Base-by-base conservation (phyloP, 2,797 vertebrate species). In the Delichon dasypus region DNA sequence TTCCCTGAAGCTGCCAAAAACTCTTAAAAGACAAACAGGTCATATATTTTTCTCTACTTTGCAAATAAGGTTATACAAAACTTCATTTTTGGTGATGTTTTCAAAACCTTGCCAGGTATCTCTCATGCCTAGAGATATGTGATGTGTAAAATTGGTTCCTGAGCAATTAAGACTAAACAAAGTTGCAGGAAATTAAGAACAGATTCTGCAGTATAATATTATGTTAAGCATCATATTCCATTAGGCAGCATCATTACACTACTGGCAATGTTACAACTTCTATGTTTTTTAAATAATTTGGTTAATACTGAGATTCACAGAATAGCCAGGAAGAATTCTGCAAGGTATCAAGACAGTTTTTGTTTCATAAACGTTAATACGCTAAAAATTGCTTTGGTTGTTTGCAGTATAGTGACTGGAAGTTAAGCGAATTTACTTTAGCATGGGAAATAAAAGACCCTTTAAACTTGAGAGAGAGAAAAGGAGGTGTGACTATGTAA, bases 361-460 rank as follows among this genome's bases (percentile, higher is more conserved):
- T 82, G 34, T 55, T 71, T 95, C 50, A 67, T 88, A 88, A 84
- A 75, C 91, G 89, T 50, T 93, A 67, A 76, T 51, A 86, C 7
- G 47, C 14, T 78, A 75, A 72, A 90, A 64, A 82, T 50, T 7
- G 89, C 17, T 81, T 74, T 8, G 54, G 30, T 51, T 90, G 32
- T 87, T 89, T 81, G 74, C 68, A 75, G 67, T 75, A 68, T 70
- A 89, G 61, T 48, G 25, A 71, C 22, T 60, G n/a, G 51, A 78
- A 88, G 27, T 50, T 40, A 81, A 48, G 12, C 0, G 7, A 85
- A 26, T 71, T 92, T 89, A 66, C 48, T 86, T 81, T 38, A 84
- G 34, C 8, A 48, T 4, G 7, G 25, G 26, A 83, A 92, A 64
- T 45, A 76, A 66, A 85, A 83, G 42, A 66, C 18, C 14, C 32